These are phyloP conservation scores for Natator depressus DNA, from an alignment of 2,113 vertebrate species.

Conservation along the genomic window DNA sequence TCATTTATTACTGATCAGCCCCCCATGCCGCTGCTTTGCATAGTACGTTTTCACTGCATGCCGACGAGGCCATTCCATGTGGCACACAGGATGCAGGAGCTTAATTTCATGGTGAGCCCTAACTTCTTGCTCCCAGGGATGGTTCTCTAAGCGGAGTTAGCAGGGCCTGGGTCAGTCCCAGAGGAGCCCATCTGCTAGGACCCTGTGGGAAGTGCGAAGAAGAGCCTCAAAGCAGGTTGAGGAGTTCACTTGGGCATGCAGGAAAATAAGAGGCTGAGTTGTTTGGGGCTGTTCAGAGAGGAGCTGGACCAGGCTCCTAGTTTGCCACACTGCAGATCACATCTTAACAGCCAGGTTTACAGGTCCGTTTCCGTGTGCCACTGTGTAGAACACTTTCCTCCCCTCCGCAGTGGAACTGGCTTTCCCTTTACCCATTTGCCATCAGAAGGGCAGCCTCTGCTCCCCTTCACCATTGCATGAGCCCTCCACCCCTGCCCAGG, in stretches of 20 bases:
- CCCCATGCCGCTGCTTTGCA: neutral
- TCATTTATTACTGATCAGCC: neutral
- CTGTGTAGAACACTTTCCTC: neutral
- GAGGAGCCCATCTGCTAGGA: no score
- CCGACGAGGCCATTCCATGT: neutral
- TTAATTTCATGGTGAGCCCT: neutral
- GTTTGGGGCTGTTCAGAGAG: neutral
- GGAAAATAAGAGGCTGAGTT: neutral
- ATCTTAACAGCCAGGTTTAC: neutral
- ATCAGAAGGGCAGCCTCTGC: neutral
- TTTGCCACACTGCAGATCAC: neutral
- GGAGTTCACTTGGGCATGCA: neutral
- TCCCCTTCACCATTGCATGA: neutral
- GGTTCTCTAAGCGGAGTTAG: no score
- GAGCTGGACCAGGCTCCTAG: neutral
- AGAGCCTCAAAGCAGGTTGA: neutral
- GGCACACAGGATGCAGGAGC: neutral
- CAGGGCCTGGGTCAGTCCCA: no score
- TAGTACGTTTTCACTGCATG: neutral
- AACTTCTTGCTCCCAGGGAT: no score
- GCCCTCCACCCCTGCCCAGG: neutral
- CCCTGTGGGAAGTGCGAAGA: neutral
- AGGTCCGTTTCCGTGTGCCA: no score
- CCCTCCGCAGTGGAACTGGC: neutral
- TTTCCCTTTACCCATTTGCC: neutral